phyloP scores from a whole-genome alignment of 2,797 vertebrate genomes.

The Arnoldichthys spilopterus region DNA sequence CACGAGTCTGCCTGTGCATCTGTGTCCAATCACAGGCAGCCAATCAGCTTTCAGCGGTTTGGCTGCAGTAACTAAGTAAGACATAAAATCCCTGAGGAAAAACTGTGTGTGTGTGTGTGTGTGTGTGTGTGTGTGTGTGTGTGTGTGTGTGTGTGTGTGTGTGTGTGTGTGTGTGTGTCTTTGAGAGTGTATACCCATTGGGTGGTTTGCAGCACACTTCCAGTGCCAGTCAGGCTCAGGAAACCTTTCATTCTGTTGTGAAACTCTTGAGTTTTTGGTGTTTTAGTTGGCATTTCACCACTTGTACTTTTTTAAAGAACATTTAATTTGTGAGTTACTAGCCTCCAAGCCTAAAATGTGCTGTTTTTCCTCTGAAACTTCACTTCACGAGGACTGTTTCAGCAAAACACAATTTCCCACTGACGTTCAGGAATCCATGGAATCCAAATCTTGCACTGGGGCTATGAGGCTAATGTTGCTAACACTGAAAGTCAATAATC shows the following conservation, averaged over 20 bases:
- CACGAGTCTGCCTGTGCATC: constrained; percentile 60
- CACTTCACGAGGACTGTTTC: too few species aligned
- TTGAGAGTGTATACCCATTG: not conserved
- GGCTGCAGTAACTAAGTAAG: constrained; percentile 68
- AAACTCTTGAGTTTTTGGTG: not conserved
- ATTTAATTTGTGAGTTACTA: too few species aligned
- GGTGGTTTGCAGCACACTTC: constrained; percentile 5
- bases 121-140: constrained; percentile 43
- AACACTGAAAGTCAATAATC: too few species aligned
- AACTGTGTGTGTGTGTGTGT: constrained; percentile 36
- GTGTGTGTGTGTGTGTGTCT: too few species aligned
- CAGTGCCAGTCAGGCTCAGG: constrained; percentile 7
- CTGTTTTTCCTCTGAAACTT: too few species aligned
- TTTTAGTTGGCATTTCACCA: not conserved
- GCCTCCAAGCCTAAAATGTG: too few species aligned
- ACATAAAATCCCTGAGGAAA: constrained; percentile 48
- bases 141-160: constrained; percentile 7
- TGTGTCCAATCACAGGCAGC: constrained; percentile 64
- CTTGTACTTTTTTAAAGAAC: too few species aligned
- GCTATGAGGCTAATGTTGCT: too few species aligned
- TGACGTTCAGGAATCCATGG: too few species aligned
- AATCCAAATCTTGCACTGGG: too few species aligned
- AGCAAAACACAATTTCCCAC: too few species aligned
- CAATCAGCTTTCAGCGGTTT: constrained; percentile 58
- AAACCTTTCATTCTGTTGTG: constrained; percentile 15